A percentile compares a stretch with the other conserved stretches of the same genome.
Evolutionary conservation across 2,797 vertebrate species (phyloP).

Genomic region (Gallinago nigripennis): DNA sequence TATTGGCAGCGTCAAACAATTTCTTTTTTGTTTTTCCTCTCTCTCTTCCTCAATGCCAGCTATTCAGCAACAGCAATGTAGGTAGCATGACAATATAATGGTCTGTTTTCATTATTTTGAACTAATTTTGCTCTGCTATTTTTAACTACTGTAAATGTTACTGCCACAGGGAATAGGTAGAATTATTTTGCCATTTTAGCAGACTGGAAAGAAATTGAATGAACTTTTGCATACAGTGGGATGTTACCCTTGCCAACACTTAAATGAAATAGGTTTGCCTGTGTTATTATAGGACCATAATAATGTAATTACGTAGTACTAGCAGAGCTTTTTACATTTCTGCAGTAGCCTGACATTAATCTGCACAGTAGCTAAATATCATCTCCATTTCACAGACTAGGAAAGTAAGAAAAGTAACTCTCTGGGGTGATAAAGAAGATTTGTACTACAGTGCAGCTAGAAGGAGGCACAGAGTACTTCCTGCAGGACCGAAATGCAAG

Average conservation of each 20-base stretch:
- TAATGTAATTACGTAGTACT: constrained; percentile 38
- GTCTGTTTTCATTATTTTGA: constrained; percentile 31
- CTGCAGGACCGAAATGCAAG: background rate
- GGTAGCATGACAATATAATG: background rate
- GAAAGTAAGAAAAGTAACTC: background rate
- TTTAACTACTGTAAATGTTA: constrained; percentile 42
- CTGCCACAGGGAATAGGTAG: constrained; percentile 50
- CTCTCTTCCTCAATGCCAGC: background rate
- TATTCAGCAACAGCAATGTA: background rate
- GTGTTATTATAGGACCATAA: constrained; percentile 58
- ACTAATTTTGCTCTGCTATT: constrained; percentile 26
- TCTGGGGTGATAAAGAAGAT: background rate
- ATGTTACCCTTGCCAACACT: constrained; percentile 46
- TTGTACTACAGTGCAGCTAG: background rate
- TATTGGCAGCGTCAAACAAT: background rate
- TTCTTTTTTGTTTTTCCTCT: background rate
- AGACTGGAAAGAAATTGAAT: constrained; percentile 36
- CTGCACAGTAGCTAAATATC: background rate
- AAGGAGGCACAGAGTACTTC: background rate
- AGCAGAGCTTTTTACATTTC: constrained; percentile 30
- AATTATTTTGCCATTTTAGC: constrained; percentile 40
- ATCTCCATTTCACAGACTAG: background rate
- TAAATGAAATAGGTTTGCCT: constrained; percentile 37
- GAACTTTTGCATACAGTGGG: constrained; percentile 34
- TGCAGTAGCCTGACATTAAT: constrained; percentile 34